phyloP scores from a whole-genome alignment of 1,140 invertebrate genomes.

The Diprion similis region DNA sequence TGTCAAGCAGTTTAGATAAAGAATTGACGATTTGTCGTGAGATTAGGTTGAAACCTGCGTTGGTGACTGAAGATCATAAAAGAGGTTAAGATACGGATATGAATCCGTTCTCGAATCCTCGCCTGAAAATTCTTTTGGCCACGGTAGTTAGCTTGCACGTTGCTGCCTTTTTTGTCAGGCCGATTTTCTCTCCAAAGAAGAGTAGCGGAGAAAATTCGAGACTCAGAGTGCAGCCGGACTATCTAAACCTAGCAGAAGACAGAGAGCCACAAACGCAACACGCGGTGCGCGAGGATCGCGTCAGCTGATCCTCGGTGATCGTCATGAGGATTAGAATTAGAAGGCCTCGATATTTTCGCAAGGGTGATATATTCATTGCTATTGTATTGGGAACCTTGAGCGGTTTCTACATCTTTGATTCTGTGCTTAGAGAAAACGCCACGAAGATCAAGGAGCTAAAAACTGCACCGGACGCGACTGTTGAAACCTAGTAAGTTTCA shows the following conservation, averaged over 20 bases:
- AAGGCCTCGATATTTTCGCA: neutral
- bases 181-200: neutral
- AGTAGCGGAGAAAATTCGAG: neutral
- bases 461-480: no score
- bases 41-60: no score
- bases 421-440: no score
- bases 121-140: neutral
- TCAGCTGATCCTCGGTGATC: neutral
- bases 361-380: constrained; percentile 1
- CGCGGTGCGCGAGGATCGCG: neutral
- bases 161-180: neutral
- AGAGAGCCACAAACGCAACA: neutral
- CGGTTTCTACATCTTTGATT: constrained; percentile 28
- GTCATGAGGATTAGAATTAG: constrained; percentile 17
- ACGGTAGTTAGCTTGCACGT: neutral
- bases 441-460: no score
- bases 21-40: no score
- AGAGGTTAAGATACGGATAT: neutral
- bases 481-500: no score
- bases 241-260: neutral
- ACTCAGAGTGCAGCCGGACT: neutral
- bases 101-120: neutral
- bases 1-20: no score
- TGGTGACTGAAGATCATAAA: no score
- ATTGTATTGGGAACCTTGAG: neutral